A percentile compares a stretch with the other conserved stretches of the same genome.
Conservation (phyloP, 2,113 vertebrate genomes). For the Phrynosoma blainvillii region DNA sequence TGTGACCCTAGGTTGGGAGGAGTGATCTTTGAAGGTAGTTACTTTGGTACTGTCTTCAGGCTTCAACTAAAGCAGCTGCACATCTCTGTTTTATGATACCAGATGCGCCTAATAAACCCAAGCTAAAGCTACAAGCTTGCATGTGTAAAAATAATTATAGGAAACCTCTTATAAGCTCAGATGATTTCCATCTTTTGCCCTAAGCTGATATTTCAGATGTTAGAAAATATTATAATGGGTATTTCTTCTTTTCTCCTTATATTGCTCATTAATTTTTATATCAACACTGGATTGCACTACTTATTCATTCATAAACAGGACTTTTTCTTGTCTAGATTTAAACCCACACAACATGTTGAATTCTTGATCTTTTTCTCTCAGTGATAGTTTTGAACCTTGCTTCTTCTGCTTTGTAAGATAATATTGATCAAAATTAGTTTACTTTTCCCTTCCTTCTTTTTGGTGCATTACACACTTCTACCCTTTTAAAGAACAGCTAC, state of each 20-base stretch:
- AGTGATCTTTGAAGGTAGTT: background rate
- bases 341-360: background rate
- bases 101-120: background rate
- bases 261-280: background rate
- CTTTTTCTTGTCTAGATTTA: background rate
- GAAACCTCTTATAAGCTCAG: background rate
- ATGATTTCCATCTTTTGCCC: background rate
- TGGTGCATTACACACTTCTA: slow-evolving; percentile 3
- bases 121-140: background rate
- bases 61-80: background rate
- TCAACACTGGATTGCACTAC: background rate
- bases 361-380: background rate
- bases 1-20: too few relatives aligned
- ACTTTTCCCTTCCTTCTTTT: background rate
- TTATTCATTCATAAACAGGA: background rate
- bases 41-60: background rate
- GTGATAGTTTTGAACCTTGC: background rate
- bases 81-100: background rate
- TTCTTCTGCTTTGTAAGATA: background rate
- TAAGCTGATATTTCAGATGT: background rate
- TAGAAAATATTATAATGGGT: background rate
- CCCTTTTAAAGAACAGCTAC: slow-evolving; percentile 51
- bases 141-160: background rate
- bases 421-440: background rate
- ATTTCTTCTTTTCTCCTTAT: background rate